phyloP scores from a whole-genome alignment of 1,140 invertebrate genomes.

The Samia ricini region DNA sequence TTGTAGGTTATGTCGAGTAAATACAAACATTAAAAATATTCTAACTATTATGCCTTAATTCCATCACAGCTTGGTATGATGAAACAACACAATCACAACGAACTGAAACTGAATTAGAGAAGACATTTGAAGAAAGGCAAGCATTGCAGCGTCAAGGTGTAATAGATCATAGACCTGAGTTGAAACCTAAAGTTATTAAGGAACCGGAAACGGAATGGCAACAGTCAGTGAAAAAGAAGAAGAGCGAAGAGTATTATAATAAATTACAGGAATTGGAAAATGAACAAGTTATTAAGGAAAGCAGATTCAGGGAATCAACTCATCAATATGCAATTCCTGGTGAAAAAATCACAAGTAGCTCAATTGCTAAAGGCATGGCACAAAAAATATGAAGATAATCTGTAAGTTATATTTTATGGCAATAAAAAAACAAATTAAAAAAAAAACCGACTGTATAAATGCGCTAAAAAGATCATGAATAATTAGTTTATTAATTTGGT shows the following conservation, averaged over 20 bases:
- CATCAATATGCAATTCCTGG: slow-evolving; percentile 92
- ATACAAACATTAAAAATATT: slow-evolving; percentile 17
- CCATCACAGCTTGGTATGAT: slow-evolving; percentile 94
- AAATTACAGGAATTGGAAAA: slow-evolving; percentile 91
- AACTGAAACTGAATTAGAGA: slow-evolving; percentile 90
- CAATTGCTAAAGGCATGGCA: slow-evolving; percentile 91
- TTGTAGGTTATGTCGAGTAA: slow-evolving; percentile 28
- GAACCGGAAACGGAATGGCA: slow-evolving; percentile 91
- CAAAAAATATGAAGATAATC: slow-evolving; percentile 88
- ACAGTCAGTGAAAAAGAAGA: slow-evolving; percentile 88
- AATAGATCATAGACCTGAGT: slow-evolving; percentile 79
- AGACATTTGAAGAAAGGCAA: slow-evolving; percentile 91
- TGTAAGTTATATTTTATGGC: slow-evolving; percentile 83
- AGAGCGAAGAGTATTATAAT: slow-evolving; percentile 90
- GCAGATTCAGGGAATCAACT: slow-evolving; percentile 84
- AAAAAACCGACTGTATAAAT: too few species aligned
- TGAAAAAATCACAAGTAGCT: slow-evolving; percentile 86
- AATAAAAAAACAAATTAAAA: neutral
- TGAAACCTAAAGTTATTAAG: slow-evolving; percentile 84
- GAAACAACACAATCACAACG: slow-evolving; percentile 91
- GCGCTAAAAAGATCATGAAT: too few species aligned
- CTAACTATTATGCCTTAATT: slow-evolving; percentile 35
- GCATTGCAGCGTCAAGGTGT: slow-evolving; percentile 80
- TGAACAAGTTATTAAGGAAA: slow-evolving; percentile 90
- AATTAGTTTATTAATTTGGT: slow-evolving; percentile 6